Evolutionary conservation across 1,140 invertebrate species (phyloP).

Genomic region (Caenorhabditis tropicalis): DNA sequence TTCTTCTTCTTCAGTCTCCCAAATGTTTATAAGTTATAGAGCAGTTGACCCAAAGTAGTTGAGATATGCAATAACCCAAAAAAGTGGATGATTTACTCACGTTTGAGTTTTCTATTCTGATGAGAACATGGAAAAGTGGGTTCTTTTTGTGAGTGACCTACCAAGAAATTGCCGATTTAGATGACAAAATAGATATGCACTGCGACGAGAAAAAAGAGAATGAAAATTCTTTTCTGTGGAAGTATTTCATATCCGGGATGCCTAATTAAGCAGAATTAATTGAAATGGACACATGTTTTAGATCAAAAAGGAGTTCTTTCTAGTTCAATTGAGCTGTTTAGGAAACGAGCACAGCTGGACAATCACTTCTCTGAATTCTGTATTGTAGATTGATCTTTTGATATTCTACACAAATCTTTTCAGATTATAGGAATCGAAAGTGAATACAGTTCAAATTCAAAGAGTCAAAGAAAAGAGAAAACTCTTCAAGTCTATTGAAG

Average conservation of each 20-base stretch:
- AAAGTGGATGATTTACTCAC: background rate
- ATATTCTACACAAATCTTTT: no score
- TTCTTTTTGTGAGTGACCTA: constrained; percentile 5
- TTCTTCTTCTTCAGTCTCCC: background rate
- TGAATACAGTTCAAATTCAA: no score
- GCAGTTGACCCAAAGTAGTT: background rate
- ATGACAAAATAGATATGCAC: constrained; percentile 31
- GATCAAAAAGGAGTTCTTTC: no score
- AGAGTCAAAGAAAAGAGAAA: no score
- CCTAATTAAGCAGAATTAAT: background rate
- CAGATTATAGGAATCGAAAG: no score
- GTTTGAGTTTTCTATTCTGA: background rate
- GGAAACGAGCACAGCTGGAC: no score
- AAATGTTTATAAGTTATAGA: background rate
- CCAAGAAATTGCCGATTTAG: constrained; percentile 9
- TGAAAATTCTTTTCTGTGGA: background rate
- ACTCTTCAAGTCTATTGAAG: no score
- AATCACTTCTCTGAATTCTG: no score
- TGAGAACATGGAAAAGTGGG: background rate
- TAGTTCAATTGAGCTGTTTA: no score
- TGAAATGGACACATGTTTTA: no score
- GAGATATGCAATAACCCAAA: background rate
- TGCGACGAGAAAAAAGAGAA: background rate
- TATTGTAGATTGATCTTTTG: no score
- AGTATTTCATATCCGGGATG: background rate